Evolutionary conservation across 2,113 vertebrate genomes (phyloP).

Genomic region (Tympanuchus pallidicinctus): DNA sequence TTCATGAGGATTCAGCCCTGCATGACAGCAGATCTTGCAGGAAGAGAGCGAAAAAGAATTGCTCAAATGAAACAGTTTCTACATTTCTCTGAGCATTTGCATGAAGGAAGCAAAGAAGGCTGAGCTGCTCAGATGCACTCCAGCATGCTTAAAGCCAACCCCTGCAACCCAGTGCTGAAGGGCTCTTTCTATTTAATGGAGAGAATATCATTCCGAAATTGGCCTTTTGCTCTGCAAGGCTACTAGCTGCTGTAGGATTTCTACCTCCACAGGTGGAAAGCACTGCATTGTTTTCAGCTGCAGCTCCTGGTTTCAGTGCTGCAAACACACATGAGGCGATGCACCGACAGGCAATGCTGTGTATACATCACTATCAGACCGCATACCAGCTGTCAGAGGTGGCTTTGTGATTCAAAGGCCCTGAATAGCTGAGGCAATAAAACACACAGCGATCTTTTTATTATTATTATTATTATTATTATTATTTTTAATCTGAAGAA

Average conservation of each 20-base stretch:
- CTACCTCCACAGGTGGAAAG: not conserved
- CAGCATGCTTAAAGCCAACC: fast-evolving
- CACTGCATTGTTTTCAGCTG: not conserved
- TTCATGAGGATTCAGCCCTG: not conserved
- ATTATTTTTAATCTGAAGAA: too few species aligned
- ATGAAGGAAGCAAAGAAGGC: not conserved
- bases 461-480: fast-evolving
- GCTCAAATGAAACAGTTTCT: not conserved
- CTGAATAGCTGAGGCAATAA: not conserved
- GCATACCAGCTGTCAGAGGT: not conserved
- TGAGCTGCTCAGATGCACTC: not conserved
- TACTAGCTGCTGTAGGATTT: not conserved
- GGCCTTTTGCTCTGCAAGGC: fast-evolving
- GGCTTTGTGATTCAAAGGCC: not conserved
- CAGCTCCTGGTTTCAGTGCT: not conserved
- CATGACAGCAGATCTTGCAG: fast-evolving
- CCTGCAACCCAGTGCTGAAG: fast-evolving
- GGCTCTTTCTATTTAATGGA: not conserved
- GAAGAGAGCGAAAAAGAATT: not conserved
- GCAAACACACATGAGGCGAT: fast-evolving
- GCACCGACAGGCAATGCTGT: not conserved
- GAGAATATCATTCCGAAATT: not conserved
- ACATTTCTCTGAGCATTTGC: not conserved
- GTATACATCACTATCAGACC: not conserved
- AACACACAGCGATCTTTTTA: not conserved